Evolutionary conservation across 2,113 vertebrate genomes (phyloP), one percentile per base, ranked within the genome.

Genomic region (Myotis davidii): DNA sequence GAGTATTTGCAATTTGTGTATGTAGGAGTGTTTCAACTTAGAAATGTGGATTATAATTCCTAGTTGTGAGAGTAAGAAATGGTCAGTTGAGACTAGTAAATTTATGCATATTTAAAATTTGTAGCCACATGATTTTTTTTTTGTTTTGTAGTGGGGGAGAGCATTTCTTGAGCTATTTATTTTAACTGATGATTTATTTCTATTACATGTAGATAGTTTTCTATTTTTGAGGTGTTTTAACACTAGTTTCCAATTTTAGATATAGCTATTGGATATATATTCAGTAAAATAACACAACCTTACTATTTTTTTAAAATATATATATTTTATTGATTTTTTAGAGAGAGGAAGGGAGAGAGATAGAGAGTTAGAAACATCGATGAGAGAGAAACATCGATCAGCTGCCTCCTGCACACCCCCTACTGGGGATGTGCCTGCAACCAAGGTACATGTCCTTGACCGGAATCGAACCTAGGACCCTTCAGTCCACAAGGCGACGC

Each of bases 241-340:
- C 34, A 11, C 87, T 86, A 20, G 45, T 92, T 96, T 94, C 85
- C 81, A 82, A 39, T 97, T 96, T 96, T 93, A 89, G 39, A 29
- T 50, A 79, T 14, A 89, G 90, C 42, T 88, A 5, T 91, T 91
- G 29, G 39, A 56, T 29, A 82, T 37, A 37, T 84, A 88, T 65
- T 93, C 42, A 87, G 77, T 88, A 54, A 88, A 94, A 77, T 94
- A 91, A 72, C 74, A 88, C 73, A 89, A 45, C 72, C 59, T 93
- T 95, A 73, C 74, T 96, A 69, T 96, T 97, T 95, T 91, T 65
- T 42, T 42, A 6, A 1, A 42, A 42, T n/a, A n/a, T n/a, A 42
- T 42, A 42, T 42, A 6, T 42, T 42, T 42, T 42, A 42, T 42
- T 42, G 42, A 42, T 42, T 42, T 42, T 42, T 42, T 42, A 42